phyloP scores from a whole-genome alignment of 2,888 invertebrate genomes.

The Melolontha melolontha region DNA sequence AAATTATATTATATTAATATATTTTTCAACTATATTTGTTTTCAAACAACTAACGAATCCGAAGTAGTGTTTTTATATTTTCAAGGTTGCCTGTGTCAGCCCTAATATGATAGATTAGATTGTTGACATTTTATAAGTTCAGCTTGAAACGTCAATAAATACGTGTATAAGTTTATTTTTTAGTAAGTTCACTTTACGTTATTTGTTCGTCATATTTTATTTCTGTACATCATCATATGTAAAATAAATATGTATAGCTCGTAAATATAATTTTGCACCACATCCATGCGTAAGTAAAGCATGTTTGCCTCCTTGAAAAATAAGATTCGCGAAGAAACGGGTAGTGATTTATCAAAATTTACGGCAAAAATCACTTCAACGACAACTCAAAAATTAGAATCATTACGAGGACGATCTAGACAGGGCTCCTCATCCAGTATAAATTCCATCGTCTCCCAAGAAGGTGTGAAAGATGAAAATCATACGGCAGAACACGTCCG shows the following conservation, averaged over 20 bases:
- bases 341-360: conserved; percentile 75
- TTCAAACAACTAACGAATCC: no score
- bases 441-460: conserved; percentile 64
- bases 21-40: no score
- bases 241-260: conserved; percentile 2
- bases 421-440: conserved; percentile 66
- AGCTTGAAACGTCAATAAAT: conserved; percentile 32
- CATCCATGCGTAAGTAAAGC: conserved; percentile 51
- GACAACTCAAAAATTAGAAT: conserved; percentile 68
- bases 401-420: conserved; percentile 64
- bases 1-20: no score
- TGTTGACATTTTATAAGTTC: conserved; percentile 1
- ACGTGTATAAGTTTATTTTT: conserved; percentile 26
- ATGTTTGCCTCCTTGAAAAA: conserved; percentile 92
- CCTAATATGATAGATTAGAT: conserved; percentile 4
- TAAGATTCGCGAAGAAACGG: conserved; percentile 90
- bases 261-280: conserved; percentile 2
- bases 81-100: neutral
- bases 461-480: conserved; percentile 66
- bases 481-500: conserved; percentile 47
- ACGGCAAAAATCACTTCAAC: conserved; percentile 66
- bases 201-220: neutral
- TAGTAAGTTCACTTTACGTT: neutral
- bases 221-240: neutral
- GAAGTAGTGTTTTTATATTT: no score